A percentile compares a stretch with the other conserved stretches of the same genome.
These are phyloP conservation scores for Matsumyia berberina DNA, from an alignment of 2,888 invertebrate species.

Conservation along the genomic window DNA sequence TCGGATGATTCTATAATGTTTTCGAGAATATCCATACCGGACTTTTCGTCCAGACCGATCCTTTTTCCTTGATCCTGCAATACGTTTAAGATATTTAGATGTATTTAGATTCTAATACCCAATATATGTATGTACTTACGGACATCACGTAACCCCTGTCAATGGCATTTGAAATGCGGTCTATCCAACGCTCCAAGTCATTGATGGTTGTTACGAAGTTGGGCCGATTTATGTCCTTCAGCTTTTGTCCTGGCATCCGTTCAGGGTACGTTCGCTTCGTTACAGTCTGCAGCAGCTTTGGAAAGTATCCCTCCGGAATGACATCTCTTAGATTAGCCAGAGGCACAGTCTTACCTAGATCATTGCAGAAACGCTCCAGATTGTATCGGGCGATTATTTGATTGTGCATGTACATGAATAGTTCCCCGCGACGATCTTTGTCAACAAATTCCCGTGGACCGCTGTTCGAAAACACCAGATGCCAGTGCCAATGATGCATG, in stretches of 20 bases:
- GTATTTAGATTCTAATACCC: no score
- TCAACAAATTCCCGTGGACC: slow-evolving; percentile 83
- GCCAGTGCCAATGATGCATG: no score
- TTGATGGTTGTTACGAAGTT: slow-evolving; percentile 85
- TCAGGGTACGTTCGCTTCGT: slow-evolving; percentile 89
- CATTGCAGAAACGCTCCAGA: slow-evolving; percentile 89
- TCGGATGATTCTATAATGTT: slow-evolving; percentile 89
- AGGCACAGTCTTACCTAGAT: slow-evolving; percentile 86
- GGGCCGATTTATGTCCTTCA: slow-evolving; percentile 87
- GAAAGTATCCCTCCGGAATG: slow-evolving; percentile 90
- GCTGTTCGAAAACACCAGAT: slow-evolving; percentile 88
- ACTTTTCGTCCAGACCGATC: slow-evolving; percentile 81
- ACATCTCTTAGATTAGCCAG: slow-evolving; percentile 88
- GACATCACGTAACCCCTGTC: slow-evolving; percentile 87
- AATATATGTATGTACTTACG: slow-evolving; percentile 85
- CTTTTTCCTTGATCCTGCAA: slow-evolving; percentile 73
- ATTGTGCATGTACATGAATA: slow-evolving; percentile 89
- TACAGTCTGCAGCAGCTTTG: slow-evolving; percentile 88
- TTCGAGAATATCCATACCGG: slow-evolving; percentile 90
- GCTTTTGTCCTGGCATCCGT: slow-evolving; percentile 86
- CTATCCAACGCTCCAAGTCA: slow-evolving; percentile 89
- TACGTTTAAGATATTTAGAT: no score
- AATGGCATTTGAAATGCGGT: slow-evolving; percentile 89
- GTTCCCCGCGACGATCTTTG: slow-evolving; percentile 88
- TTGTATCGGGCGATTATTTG: slow-evolving; percentile 87